phyloP scores from a whole-genome alignment of 1,140 invertebrate genomes.

The Drosophila sp. region DNA sequence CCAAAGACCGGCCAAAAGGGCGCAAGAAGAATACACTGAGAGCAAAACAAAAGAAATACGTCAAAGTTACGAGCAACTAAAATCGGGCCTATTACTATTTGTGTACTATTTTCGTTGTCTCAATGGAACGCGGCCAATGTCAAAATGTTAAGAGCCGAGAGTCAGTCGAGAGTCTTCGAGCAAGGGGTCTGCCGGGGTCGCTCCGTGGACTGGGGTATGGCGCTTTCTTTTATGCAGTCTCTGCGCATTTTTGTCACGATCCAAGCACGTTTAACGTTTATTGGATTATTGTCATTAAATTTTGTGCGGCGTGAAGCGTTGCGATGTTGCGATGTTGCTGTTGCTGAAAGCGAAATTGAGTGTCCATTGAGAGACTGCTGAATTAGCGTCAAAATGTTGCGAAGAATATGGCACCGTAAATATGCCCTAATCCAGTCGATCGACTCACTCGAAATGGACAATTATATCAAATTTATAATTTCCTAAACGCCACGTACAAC shows the following conservation, averaged over 20 bases:
- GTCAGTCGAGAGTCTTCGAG: constrained; percentile 25
- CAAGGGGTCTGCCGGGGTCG: constrained; percentile 26
- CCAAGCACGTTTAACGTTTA: constrained; percentile 69
- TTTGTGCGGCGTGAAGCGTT: constrained; percentile 20
- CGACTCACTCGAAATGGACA: constrained; percentile 11
- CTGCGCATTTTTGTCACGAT: constrained; percentile 74
- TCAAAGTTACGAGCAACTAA: constrained; percentile 13
- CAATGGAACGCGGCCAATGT: constrained; percentile 69
- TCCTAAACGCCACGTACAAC: too few species aligned
- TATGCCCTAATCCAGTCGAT: background rate
- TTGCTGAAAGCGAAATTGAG: constrained; percentile 67
- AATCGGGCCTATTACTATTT: constrained; percentile 64
- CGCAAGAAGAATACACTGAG: constrained; percentile 9
- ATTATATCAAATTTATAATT: constrained; percentile 6
- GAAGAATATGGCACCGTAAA: background rate
- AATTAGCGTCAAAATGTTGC: background rate
- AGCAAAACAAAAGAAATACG: constrained; percentile 21
- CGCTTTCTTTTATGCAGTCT: constrained; percentile 72
- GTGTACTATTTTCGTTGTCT: constrained; percentile 32
- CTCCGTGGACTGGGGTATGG: constrained; percentile 17
- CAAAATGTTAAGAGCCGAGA: constrained; percentile 69
- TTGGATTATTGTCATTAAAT: constrained; percentile 81
- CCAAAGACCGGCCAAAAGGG: constrained; percentile 4
- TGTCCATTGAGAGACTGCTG: constrained; percentile 13
- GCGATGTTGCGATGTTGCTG: too few species aligned